Base-by-base conservation (phyloP, 1,140 invertebrate genomes). In the Drosophila ercepeae region DNA sequence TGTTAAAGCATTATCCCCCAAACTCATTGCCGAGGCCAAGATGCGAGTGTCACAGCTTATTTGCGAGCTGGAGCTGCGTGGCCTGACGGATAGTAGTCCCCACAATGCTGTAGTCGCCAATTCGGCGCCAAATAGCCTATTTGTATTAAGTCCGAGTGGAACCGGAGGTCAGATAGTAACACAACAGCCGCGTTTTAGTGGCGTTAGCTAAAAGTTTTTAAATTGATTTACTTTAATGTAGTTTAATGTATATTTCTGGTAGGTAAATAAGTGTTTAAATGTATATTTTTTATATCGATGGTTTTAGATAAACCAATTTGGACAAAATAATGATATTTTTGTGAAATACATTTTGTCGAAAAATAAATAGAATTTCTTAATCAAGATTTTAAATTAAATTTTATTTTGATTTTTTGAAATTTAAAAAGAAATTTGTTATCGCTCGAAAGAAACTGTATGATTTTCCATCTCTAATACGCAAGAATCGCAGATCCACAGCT, bases 41-140 rank as follows among this genome's bases (percentile, higher is more conserved):
- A 91, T 91, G 89, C 73, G 89, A 11, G 89, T 91, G 3, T 91
- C 89, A 0, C 89, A 91, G 52, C 27, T 91, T 1, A 89, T 91
- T 36, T 89, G 89, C 42, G 89, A 91, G 42, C 49, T 91, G 32
- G 89, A 91, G 52, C 42, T 91, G 14, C 86, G 89, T 8, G 82
- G 78, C 8, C 55, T 89, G 0, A 84, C 52, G 16, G 84, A 89
- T 4, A 52, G 39, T 21, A 63, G 32, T 53, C 25, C 73, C 14
- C 46, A 41, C 19, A 64, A 42, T 14, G 59, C 50, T 11, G 8
- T 6, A 14, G 48, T 4, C 8, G 8, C 46, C 2, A 32, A 23
- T 45, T 2, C 51, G n/a, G 41, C 41, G 49, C 21, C 53, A 36
- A 63, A 41, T 13, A 60, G 32, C 39, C 19, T 39, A 9, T 39